These are phyloP conservation scores for Drosophila kuntzei DNA, from an alignment of 2,888 invertebrate species.

Conservation along the genomic window DNA sequence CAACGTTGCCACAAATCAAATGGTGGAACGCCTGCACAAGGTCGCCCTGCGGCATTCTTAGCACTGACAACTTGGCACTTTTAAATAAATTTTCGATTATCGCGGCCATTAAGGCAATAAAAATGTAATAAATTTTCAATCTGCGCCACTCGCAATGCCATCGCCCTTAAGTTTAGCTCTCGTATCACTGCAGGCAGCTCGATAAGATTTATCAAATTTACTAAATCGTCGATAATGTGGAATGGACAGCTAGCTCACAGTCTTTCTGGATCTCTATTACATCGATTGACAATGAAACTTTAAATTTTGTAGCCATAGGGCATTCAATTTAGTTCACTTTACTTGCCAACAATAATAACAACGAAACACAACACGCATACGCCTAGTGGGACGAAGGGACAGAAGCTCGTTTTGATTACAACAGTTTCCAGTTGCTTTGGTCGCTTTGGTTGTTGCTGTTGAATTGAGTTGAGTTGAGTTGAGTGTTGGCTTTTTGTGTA, in stretches of 20 bases:
- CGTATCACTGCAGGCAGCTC: slow-evolving; percentile 31
- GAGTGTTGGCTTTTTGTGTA: slow-evolving; percentile 1
- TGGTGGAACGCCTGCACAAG: slow-evolving; percentile 19
- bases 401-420: slow-evolving; percentile 52
- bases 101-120: slow-evolving; percentile 82
- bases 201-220: slow-evolving; percentile 76
- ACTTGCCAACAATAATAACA: slow-evolving; percentile 39
- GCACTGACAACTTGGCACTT: slow-evolving; percentile 67
- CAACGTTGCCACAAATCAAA: slow-evolving; percentile 18
- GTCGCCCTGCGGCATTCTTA: slow-evolving; percentile 43
- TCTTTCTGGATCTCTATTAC: slow-evolving; percentile 22
- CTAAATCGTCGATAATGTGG: slow-evolving; percentile 75
- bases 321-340: slow-evolving; percentile 57
- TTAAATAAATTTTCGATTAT: slow-evolving; percentile 83
- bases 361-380: slow-evolving; percentile 57
- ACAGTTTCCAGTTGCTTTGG: slow-evolving; percentile 31
- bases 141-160: slow-evolving; percentile 40
- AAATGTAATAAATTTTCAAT: slow-evolving; percentile 83
- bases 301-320: slow-evolving; percentile 36
- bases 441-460: slow-evolving; percentile 17
- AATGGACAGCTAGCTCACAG: slow-evolving; percentile 41
- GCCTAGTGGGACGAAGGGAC: slow-evolving; percentile 30
- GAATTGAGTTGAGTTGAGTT: no score
- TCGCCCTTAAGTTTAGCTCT: slow-evolving; percentile 48
- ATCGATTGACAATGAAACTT: slow-evolving; percentile 67